These are phyloP conservation scores for Coturnix japonica DNA, from an alignment of 2,113 vertebrate genomes.

Conservation along the genomic window DNA sequence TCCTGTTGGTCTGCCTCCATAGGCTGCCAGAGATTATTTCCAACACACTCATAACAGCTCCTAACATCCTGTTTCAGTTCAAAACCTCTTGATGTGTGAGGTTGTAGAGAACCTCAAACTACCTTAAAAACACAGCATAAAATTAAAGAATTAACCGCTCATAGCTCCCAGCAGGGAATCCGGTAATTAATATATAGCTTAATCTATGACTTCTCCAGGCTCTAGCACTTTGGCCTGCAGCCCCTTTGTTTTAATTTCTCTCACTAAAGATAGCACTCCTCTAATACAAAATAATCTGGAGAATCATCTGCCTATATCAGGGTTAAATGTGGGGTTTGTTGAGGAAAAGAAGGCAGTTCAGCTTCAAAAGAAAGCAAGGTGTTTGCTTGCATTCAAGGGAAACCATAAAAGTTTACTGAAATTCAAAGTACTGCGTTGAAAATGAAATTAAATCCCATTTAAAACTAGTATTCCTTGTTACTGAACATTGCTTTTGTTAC, in stretches of 20 bases:
- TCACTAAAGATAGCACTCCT: conserved; percentile 65
- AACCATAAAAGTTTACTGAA: not conserved
- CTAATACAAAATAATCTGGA: conserved; percentile 61
- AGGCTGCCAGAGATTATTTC: not conserved
- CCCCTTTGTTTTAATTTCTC: conserved; percentile 71
- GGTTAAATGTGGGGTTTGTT: not conserved
- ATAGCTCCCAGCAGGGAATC: conserved; percentile 42
- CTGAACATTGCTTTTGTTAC: not conserved
- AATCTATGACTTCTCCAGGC: conserved; percentile 54
- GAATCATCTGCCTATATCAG: conserved; percentile 25
- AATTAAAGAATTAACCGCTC: conserved; percentile 47
- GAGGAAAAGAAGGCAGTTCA: conserved; percentile 9
- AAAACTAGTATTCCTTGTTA: not conserved
- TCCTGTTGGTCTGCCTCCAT: not conserved
- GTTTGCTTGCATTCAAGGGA: not conserved
- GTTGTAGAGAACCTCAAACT: not conserved
- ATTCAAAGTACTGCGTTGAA: not conserved
- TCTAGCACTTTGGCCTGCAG: conserved; percentile 69
- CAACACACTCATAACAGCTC: not conserved
- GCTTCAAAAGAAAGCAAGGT: not conserved
- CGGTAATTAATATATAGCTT: conserved; percentile 65
- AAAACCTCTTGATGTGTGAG: not conserved
- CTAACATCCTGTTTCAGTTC: not conserved
- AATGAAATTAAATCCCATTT: not conserved
- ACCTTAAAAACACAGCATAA: conserved; percentile 49